Conservation (phyloP, 2,113 vertebrate genomes). For the Antidorcas marsupialis region DNA sequence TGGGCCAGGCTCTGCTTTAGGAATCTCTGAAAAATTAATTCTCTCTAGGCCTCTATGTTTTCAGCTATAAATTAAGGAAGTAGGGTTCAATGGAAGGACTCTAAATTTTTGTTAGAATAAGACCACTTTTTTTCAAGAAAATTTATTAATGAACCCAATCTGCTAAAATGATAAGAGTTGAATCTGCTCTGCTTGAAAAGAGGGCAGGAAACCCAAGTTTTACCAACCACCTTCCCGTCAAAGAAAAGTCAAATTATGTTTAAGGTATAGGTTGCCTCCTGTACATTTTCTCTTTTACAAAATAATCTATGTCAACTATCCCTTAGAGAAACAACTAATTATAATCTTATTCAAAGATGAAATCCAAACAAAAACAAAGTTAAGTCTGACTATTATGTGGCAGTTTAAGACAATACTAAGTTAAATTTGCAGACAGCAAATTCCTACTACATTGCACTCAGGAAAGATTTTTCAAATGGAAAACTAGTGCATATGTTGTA, state of each 20-base stretch:
- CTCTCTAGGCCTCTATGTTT: background rate
- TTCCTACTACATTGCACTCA: background rate
- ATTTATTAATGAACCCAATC: background rate
- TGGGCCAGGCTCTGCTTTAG: background rate
- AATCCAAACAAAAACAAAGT: constrained; percentile 11
- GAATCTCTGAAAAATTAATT: constrained; percentile 14
- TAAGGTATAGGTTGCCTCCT: background rate
- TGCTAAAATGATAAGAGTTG: background rate
- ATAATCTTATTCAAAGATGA: constrained; percentile 14
- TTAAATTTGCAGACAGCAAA: background rate
- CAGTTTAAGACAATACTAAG: background rate
- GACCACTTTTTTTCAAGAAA: background rate
- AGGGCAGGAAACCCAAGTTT: background rate
- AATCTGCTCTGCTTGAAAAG: background rate
- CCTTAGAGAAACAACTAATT: constrained; percentile 11
- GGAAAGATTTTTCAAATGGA: constrained; percentile 4
- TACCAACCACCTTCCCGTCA: background rate
- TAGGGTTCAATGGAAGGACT: background rate
- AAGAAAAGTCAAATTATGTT: background rate
- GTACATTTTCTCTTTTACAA: background rate
- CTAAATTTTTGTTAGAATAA: background rate
- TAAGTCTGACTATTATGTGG: background rate
- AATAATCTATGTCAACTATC: background rate
- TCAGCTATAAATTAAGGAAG: background rate
- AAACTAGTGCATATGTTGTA: background rate